Percentiles rank a stretch among this genome's conserved stretches.
Conservation (phyloP, 2,797 vertebrate species). For the Cynopterus sphinx region DNA sequence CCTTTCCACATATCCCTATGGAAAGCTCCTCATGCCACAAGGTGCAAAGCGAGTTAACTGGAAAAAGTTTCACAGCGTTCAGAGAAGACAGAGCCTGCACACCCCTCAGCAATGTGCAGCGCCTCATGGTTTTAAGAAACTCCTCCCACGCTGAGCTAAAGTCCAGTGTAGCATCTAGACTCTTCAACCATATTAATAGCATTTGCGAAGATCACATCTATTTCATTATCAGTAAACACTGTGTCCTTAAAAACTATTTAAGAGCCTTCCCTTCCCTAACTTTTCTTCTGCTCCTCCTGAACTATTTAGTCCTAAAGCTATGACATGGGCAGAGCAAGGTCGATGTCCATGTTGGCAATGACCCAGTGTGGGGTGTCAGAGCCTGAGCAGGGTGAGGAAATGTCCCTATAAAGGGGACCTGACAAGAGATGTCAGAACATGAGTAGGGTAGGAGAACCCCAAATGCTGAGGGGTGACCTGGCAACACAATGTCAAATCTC, state of each 20-base stretch:
- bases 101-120: not conserved
- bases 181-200: not conserved
- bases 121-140: constrained; percentile 24
- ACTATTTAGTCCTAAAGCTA: constrained; percentile 9
- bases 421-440: not conserved
- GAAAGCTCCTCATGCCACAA: not conserved
- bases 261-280: not conserved
- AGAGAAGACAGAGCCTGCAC: not conserved
- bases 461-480: not conserved
- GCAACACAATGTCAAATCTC: not conserved
- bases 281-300: constrained; percentile 15
- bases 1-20: not conserved
- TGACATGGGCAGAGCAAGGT: not conserved
- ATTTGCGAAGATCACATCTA: not conserved
- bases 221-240: not conserved
- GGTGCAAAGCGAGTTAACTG: not conserved
- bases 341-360: not conserved
- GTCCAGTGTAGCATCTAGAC: constrained; percentile 9
- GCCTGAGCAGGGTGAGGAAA: not conserved
- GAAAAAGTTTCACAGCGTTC: not conserved
- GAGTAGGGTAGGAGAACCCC: not conserved
- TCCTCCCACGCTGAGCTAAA: not conserved
- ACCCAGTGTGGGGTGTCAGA: not conserved
- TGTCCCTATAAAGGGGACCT: not conserved
- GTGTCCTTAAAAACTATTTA: not conserved